phyloP scores from a whole-genome alignment of 2,797 vertebrate genomes.

The Parotocinclus haroldoi region DNA sequence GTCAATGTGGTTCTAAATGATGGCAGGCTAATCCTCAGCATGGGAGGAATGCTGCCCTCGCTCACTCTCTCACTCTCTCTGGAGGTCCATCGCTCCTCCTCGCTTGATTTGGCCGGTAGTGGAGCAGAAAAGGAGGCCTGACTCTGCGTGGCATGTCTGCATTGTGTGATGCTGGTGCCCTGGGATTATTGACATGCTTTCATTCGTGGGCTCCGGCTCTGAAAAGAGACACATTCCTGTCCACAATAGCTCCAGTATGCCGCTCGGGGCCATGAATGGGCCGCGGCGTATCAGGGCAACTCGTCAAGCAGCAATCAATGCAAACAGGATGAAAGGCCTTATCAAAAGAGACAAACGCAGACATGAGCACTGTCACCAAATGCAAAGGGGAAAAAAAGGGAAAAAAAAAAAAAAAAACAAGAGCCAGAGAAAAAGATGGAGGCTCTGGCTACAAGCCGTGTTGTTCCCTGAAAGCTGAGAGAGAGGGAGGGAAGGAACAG shows the following conservation, averaged over 20 bases:
- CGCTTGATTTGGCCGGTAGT: constrained; percentile 56
- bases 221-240: constrained; percentile 80
- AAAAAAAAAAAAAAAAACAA: constrained; percentile 10
- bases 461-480: constrained; percentile 38
- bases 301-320: constrained; percentile 77
- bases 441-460: constrained; percentile 53
- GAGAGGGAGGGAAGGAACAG: constrained; percentile 38
- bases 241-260: constrained; percentile 78
- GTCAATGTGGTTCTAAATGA: constrained; percentile 48
- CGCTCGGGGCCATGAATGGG: constrained; percentile 64
- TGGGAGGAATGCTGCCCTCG: constrained; percentile 51
- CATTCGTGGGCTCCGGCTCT: constrained; percentile 73
- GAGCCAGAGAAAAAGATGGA: constrained; percentile 41
- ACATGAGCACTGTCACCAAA: constrained; percentile 64
- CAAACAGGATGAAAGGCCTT: constrained; percentile 77
- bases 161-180: constrained; percentile 68
- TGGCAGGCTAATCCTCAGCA: constrained; percentile 50
- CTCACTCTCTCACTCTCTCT: constrained; percentile 35
- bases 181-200: constrained; percentile 77
- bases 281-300: constrained; percentile 71
- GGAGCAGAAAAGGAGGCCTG: constrained; percentile 57
- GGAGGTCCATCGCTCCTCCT: constrained; percentile 30
- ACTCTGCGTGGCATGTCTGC: constrained; percentile 59
- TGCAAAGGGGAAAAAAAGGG: constrained; percentile 41
- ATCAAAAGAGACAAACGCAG: constrained; percentile 76